A percentile compares a stretch with the other conserved stretches of the same genome.
These are phyloP conservation scores for Perodicticus potto DNA, from an alignment of 2,797 vertebrate species.

Conservation along the genomic window DNA sequence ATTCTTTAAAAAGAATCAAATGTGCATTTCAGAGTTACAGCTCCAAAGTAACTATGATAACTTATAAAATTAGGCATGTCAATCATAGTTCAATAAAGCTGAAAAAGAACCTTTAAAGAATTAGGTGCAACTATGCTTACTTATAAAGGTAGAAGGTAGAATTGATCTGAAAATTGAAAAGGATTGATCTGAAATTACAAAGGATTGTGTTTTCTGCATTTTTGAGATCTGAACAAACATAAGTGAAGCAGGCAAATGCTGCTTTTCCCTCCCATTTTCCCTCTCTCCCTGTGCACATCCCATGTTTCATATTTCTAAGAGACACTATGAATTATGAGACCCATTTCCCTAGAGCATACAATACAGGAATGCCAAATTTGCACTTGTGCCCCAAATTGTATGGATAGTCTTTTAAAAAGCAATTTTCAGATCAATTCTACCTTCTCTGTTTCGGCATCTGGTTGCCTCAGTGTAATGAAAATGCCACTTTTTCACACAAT, in stretches of 20 bases:
- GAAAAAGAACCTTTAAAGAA: not conserved
- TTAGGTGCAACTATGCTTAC: not conserved
- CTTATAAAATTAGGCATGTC: not conserved
- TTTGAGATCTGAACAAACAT: not conserved
- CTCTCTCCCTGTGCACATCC: not conserved
- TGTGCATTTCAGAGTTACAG: not conserved
- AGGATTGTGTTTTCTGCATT: slow-evolving; percentile 6
- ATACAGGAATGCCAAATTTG: not conserved
- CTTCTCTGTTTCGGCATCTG: not conserved
- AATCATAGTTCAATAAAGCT: not conserved
- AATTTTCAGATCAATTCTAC: slow-evolving; percentile 14
- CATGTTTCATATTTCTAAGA: not conserved
- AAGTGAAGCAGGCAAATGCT: not conserved
- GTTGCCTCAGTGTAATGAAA: slow-evolving; percentile 13
- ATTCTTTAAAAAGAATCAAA: slow-evolving; percentile 43
- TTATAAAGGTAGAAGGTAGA: not conserved
- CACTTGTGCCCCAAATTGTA: not conserved
- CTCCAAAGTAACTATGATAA: not conserved
- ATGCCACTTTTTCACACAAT: not conserved
- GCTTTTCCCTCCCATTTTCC: not conserved
- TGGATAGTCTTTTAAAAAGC: slow-evolving; percentile 15
- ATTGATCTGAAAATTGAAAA: too few relatives aligned
- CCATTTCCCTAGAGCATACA: not conserved
- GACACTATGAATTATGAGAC: not conserved
- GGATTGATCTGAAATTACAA: not conserved